phyloP scores from a whole-genome alignment of 2,797 vertebrate genomes.

The Mus caroli region DNA sequence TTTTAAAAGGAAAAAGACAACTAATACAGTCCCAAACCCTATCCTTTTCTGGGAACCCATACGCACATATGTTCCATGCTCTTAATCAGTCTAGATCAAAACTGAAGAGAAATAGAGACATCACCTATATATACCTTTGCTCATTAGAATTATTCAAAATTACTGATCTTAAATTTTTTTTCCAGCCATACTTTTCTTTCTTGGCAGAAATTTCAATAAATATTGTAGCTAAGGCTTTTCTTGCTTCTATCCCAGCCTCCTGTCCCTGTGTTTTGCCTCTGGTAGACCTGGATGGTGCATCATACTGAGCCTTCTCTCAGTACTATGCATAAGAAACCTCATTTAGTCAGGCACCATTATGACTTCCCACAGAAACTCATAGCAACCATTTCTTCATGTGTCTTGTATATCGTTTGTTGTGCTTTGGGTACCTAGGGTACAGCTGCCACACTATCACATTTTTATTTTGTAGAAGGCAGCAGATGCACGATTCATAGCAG shows the following conservation, averaged over 20 bases:
- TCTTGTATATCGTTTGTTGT: neutral
- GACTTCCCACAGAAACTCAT: neutral
- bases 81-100: neutral
- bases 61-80: neutral
- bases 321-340: neutral
- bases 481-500: neutral
- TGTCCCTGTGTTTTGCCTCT: neutral
- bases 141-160: neutral
- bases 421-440: neutral
- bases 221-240: neutral
- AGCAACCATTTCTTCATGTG: neutral
- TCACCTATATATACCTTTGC: neutral
- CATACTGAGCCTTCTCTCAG: neutral
- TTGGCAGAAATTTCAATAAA: neutral
- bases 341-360: neutral
- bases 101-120: neutral
- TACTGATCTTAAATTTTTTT: neutral
- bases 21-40: neutral
- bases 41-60: neutral
- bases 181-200: neutral
- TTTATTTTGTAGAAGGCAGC: neutral
- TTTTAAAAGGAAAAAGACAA: neutral
- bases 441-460: neutral
- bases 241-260: neutral
- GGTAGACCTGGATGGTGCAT: neutral